Evolutionary conservation across 1,140 invertebrate genomes (phyloP).

Genomic region (Maniola jurtina): DNA sequence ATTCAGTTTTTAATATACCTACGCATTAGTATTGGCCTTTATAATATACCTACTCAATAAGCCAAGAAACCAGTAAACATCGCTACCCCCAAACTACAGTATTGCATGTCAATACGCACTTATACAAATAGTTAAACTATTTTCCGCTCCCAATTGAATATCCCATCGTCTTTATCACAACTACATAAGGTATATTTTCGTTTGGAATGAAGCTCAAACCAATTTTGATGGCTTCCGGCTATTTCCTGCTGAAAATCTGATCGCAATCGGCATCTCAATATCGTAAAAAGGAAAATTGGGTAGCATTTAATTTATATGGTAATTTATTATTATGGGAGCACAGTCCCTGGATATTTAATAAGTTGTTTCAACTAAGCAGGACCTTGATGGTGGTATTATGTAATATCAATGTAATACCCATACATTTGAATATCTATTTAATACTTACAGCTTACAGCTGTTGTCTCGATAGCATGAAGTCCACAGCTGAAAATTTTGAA

Average conservation of each 20-base stretch:
- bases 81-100: constrained; percentile 21
- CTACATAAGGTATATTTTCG: constrained; percentile 10
- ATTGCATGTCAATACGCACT: constrained; percentile 29
- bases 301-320: constrained; percentile 61
- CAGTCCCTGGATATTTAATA: neutral
- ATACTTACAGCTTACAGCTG: too few relatives aligned
- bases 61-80: constrained; percentile 16
- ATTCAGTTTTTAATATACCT: neutral
- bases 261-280: constrained; percentile 42
- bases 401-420: too few relatives aligned
- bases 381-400: too few relatives aligned
- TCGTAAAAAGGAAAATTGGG: constrained; percentile 46
- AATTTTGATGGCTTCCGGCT: constrained; percentile 28
- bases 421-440: too few relatives aligned
- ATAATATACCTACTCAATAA: constrained; percentile 21
- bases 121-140: constrained; percentile 25
- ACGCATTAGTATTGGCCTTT: neutral
- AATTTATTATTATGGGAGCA: constrained; percentile 37
- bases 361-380: too few relatives aligned
- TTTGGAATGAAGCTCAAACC: constrained; percentile 6
- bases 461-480: too few relatives aligned
- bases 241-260: constrained; percentile 45
- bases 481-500: too few relatives aligned
- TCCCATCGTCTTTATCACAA: constrained; percentile 4
- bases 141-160: constrained; percentile 22